A percentile compares a stretch with the other conserved stretches of the same genome.
Evolutionary conservation across 1,140 invertebrate genomes (phyloP).

Genomic region (Spodoptera litura): DNA sequence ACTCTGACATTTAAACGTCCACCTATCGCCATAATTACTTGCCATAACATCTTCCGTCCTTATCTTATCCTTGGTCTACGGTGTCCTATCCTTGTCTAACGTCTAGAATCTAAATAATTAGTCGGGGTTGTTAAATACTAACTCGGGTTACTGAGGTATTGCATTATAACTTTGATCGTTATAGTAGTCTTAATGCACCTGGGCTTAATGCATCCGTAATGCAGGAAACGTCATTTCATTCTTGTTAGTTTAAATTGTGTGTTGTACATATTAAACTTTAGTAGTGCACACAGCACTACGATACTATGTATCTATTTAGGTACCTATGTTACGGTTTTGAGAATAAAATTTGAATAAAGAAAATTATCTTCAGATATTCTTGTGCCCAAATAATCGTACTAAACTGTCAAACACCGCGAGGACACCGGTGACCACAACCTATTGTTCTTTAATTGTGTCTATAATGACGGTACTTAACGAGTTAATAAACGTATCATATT

Average conservation of each 20-base stretch:
- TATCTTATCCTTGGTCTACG: slow-evolving; percentile 37
- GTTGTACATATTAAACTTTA: slow-evolving; percentile 1
- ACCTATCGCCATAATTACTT: slow-evolving; percentile 66
- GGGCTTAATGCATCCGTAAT: slow-evolving; percentile 47
- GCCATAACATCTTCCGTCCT: slow-evolving; percentile 42
- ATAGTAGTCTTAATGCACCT: slow-evolving; percentile 48
- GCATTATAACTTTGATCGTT: slow-evolving; percentile 49
- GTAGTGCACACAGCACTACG: neutral
- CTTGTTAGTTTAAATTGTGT: slow-evolving; percentile 24
- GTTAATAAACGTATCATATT: neutral
- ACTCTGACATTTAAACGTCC: slow-evolving; percentile 74
- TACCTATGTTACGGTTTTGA: too few species aligned
- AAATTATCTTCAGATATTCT: too few species aligned
- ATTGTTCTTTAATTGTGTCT: too few species aligned
- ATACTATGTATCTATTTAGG: neutral
- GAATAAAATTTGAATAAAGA: too few species aligned
- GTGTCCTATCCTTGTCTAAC: slow-evolving; percentile 47
- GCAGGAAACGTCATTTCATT: slow-evolving; percentile 33
- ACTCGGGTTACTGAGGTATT: slow-evolving; percentile 21
- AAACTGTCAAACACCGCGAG: too few species aligned
- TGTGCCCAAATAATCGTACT: neutral
- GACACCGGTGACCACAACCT: too few species aligned
- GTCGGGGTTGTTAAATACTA: slow-evolving; percentile 39
- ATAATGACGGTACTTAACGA: too few species aligned
- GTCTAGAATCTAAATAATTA: slow-evolving; percentile 52